A percentile compares a stretch with the other conserved stretches of the same genome.
phyloP scores from a whole-genome alignment of 2,888 invertebrate genomes.

The Quadroppia sp. region DNA sequence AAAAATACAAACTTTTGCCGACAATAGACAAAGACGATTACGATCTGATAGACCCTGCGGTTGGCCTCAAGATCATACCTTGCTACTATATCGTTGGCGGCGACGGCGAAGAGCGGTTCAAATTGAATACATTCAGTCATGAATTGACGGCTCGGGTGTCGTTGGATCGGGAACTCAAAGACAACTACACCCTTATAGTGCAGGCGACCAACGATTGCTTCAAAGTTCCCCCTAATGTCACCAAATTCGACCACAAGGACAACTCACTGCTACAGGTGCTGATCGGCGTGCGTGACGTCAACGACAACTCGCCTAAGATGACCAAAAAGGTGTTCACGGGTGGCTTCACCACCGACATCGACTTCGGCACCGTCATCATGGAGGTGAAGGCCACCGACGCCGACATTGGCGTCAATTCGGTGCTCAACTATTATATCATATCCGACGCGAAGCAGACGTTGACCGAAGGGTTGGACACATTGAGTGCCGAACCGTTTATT shows the following conservation, averaged over 20 bases:
- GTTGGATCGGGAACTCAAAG: conserved; percentile 69
- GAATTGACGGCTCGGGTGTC: conserved; percentile 61
- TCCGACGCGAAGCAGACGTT: conserved; percentile 76
- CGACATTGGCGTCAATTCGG: conserved; percentile 52
- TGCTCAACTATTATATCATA: conserved; percentile 56
- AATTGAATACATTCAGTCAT: conserved; percentile 68
- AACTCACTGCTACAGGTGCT: conserved; percentile 56
- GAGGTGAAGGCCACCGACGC: conserved; percentile 61
- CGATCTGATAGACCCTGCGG: conserved; percentile 67
- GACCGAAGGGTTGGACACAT: conserved; percentile 62
- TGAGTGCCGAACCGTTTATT: conserved; percentile 73
- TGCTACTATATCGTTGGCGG: conserved; percentile 89
- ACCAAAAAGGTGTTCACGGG: conserved; percentile 75
- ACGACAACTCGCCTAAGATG: conserved; percentile 86
- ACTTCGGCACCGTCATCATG: conserved; percentile 84
- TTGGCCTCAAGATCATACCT: conserved; percentile 63
- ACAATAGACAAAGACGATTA: conserved; percentile 82
- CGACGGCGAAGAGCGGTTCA: conserved; percentile 68
- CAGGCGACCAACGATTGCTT: conserved; percentile 80
- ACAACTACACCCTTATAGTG: conserved; percentile 66
- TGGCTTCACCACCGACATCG: conserved; percentile 86
- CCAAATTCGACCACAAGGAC: conserved; percentile 58
- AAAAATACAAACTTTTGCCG: conserved; percentile 66
- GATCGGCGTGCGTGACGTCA: conserved; percentile 68
- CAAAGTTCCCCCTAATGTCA: conserved; percentile 59